Percentiles rank a stretch among this genome's conserved stretches.
Conservation (phyloP, 2,888 invertebrate species). For the Frankliniella fusca region DNA sequence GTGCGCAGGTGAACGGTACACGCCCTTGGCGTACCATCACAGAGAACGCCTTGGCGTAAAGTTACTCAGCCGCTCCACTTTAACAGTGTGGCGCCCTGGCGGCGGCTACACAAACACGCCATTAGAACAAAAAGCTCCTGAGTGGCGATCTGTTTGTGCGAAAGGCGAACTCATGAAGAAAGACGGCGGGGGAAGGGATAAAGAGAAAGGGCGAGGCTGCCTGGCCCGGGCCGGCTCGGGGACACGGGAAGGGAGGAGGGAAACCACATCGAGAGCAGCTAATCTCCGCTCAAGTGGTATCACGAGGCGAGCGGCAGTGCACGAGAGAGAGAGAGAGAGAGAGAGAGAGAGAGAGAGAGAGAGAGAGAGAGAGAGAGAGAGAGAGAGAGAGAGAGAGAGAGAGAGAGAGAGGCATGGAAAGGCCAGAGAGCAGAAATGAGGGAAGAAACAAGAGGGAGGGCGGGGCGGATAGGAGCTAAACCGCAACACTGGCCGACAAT, state of each 20-base stretch:
- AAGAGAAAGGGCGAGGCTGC: neutral
- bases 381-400: neutral
- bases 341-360: neutral
- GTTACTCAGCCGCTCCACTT: too few species aligned
- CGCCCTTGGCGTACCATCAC: too few species aligned
- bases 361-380: neutral
- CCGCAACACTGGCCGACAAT: slow-evolving; percentile 15
- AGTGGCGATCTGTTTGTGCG: too few species aligned
- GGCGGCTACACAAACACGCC: too few species aligned
- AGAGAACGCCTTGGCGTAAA: too few species aligned
- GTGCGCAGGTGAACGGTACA: too few species aligned
- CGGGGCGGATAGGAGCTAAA: slow-evolving; percentile 13
- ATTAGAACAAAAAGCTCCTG: too few species aligned
- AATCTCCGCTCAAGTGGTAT: slow-evolving; percentile 4
- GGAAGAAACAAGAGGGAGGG: neutral
- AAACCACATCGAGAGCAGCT: slow-evolving; percentile 10
- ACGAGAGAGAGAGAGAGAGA: neutral
- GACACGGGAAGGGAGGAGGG: neutral
- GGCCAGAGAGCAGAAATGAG: neutral
- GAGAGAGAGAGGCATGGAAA: neutral
- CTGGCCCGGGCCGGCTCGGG: neutral
- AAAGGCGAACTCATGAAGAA: neutral
- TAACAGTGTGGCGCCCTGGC: too few species aligned
- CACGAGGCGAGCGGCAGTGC: neutral
- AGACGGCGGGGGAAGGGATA: neutral